phyloP scores from a whole-genome alignment of 2,888 invertebrate species.

The Rhimphoctona megacephalus region DNA sequence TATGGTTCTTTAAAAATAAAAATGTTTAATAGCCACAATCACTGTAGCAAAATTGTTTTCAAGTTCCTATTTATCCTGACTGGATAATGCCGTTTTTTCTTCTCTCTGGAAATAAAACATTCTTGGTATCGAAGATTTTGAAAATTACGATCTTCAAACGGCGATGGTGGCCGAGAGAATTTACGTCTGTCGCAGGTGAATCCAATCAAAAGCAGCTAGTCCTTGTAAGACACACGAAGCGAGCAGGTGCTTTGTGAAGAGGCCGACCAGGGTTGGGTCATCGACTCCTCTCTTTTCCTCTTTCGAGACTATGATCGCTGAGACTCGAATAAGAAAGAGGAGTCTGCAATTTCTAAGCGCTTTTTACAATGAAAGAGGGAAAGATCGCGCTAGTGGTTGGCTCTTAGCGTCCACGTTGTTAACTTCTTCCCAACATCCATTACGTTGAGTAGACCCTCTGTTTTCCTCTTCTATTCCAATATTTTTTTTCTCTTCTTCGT shows the following conservation, averaged over 20 bases:
- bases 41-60: too few species aligned
- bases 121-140: conserved; percentile 46
- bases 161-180: conserved; percentile 43
- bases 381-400: conserved; percentile 19
- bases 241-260: conserved; percentile 73
- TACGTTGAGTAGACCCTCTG: conserved; percentile 41
- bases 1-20: too few species aligned
- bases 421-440: conserved; percentile 64
- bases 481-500: conserved; percentile 23
- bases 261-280: conserved; percentile 51
- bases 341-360: conserved; percentile 30
- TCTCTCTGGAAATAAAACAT: background rate
- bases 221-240: conserved; percentile 38
- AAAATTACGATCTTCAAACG: conserved; percentile 48
- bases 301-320: conserved; percentile 22
- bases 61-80: too few species aligned
- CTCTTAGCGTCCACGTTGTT: conserved; percentile 52
- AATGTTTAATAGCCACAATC: too few species aligned
- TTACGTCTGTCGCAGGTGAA: conserved; percentile 75
- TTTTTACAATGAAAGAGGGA: conserved; percentile 51
- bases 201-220: conserved; percentile 75
- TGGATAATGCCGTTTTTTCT: conserved; percentile 10
- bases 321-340: conserved; percentile 18
- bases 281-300: conserved; percentile 50
- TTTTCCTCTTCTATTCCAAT: conserved; percentile 18